Conservation (phyloP, 2,113 vertebrate genomes). For the Siphamia tubifer region DNA sequence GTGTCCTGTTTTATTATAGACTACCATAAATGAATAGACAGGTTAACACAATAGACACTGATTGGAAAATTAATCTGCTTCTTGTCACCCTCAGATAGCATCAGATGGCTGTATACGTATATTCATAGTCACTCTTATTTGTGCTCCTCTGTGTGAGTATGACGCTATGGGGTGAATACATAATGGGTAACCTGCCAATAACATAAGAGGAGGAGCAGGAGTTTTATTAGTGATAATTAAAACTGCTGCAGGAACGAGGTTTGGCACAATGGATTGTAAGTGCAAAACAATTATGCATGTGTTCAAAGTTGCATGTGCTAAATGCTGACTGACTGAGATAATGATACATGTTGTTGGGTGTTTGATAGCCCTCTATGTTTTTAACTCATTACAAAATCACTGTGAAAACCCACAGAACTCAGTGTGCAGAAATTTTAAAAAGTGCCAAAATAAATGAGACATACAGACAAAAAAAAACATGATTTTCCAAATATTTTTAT, state of each 20-base stretch:
- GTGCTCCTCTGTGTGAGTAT: slow-evolving; percentile 13
- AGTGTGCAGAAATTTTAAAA: too few species aligned
- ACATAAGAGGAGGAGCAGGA: background rate
- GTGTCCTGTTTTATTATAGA: background rate
- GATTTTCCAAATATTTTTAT: too few species aligned
- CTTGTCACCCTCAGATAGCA: slow-evolving; percentile 11
- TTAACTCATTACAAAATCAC: too few species aligned
- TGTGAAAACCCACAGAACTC: too few species aligned
- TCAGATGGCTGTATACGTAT: slow-evolving; percentile 1
- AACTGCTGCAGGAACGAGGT: background rate
- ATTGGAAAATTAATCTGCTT: slow-evolving; percentile 37
- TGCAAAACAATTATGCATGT: background rate
- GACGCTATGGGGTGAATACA: slow-evolving; percentile 2
- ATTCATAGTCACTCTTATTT: background rate
- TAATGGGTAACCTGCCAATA: slow-evolving; percentile 5
- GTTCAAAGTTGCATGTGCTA: background rate
- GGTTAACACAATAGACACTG: slow-evolving; percentile 7
- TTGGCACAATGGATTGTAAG: background rate
- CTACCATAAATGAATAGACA: slow-evolving; percentile 30
- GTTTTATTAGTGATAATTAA: background rate
- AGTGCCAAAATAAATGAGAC: too few species aligned
- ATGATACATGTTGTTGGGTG: too few species aligned
- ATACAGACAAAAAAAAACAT: too few species aligned
- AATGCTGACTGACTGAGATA: background rate
- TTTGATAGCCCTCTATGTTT: too few species aligned